These are phyloP conservation scores for Eufriesea mexicana DNA, from an alignment of 1,140 invertebrate species.

Conservation along the genomic window DNA sequence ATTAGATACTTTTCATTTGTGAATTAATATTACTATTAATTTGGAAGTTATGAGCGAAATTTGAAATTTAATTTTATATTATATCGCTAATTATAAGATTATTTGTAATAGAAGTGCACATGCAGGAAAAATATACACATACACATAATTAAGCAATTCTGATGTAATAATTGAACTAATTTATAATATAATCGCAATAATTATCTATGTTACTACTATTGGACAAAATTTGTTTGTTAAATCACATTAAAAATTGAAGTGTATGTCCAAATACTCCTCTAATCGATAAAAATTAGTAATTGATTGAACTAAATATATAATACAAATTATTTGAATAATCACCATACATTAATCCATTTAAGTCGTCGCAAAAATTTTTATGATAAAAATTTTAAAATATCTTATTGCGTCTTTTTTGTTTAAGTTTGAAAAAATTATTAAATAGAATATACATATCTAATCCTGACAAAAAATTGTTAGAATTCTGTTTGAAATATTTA, in stretches of 20 bases:
- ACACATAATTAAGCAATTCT: constrained; percentile 42
- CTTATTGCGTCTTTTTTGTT: neutral
- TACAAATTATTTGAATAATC: constrained; percentile 57
- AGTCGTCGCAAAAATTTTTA: constrained; percentile 52
- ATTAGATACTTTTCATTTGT: constrained; percentile 45
- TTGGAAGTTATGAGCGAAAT: constrained; percentile 51
- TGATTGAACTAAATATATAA: constrained; percentile 59
- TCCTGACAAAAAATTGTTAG: neutral
- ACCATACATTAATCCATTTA: constrained; percentile 44
- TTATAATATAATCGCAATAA: constrained; percentile 40
- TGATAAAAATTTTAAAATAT: neutral
- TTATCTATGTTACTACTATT: constrained; percentile 29
- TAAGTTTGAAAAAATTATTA: constrained; percentile 10
- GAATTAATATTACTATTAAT: constrained; percentile 52
- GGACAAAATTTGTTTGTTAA: constrained; percentile 31
- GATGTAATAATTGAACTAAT: constrained; percentile 56
- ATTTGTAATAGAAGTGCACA: constrained; percentile 58
- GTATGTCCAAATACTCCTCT: constrained; percentile 33
- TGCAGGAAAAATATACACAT: constrained; percentile 53
- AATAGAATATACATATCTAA: neutral
- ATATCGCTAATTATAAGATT: constrained; percentile 47
- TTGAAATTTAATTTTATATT: constrained; percentile 54
- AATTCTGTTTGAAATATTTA: constrained; percentile 16
- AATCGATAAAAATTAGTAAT: constrained; percentile 33
- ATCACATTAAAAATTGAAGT: constrained; percentile 13